phyloP scores from a whole-genome alignment of 2,113 vertebrate species.

The Paracanthobrama guichenoti region DNA sequence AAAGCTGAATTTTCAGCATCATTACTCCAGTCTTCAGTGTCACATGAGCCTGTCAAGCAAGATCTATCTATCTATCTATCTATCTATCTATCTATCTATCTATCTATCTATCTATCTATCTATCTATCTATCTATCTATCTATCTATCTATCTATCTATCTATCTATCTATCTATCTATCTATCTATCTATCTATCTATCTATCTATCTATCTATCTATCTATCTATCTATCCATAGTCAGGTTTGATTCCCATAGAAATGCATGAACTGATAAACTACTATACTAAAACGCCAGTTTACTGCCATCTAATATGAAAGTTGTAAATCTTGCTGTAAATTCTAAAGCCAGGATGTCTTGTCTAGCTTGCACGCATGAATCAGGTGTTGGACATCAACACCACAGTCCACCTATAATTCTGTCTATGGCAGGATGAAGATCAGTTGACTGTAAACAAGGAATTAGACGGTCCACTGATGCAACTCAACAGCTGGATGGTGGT shows the following conservation, averaged over 20 bases:
- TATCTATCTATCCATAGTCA: not conserved
- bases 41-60: no score
- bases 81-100: no score
- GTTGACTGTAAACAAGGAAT: conserved; percentile 46
- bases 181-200: no score
- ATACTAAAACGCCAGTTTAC: not conserved
- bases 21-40: no score
- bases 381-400: conserved; percentile 23
- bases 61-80: no score
- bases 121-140: no score
- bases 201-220: no score
- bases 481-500: conserved; percentile 43
- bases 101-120: no score
- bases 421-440: conserved; percentile 9
- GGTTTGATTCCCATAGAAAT: not conserved
- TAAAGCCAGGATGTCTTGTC: conserved; percentile 21
- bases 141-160: no score
- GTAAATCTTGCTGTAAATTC: conserved; percentile 10
- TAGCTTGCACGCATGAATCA: conserved; percentile 21
- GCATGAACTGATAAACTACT: not conserved
- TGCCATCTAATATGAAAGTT: not conserved
- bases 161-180: no score
- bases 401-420: conserved; percentile 35
- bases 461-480: conserved; percentile 5
- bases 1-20: no score